Evolutionary conservation across 2,113 vertebrate species (phyloP).

Genomic region (Edolisoma coerulescens): DNA sequence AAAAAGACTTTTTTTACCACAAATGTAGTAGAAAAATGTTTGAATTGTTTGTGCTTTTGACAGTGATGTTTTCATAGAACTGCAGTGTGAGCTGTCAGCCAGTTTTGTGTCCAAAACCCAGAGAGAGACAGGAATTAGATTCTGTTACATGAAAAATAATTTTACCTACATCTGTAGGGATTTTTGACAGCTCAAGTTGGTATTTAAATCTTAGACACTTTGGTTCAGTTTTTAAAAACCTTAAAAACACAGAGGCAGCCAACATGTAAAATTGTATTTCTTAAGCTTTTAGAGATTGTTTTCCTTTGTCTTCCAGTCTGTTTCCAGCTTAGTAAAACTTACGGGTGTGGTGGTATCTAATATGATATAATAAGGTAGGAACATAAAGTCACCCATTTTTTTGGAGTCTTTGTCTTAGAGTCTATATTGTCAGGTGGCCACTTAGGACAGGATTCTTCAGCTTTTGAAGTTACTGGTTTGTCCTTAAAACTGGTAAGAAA

Average conservation of each 20-base stretch:
- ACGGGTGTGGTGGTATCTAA: fast-evolving
- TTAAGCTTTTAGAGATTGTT: background rate
- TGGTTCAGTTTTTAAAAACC: background rate
- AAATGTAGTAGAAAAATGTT: background rate
- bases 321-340: background rate
- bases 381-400: background rate
- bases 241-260: background rate
- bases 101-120: background rate
- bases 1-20: background rate
- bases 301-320: background rate
- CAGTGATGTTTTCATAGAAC: background rate
- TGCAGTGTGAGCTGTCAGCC: background rate
- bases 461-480: background rate
- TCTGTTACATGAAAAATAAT: background rate
- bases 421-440: background rate
- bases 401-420: background rate
- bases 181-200: background rate
- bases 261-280: background rate
- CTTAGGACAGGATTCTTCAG: background rate
- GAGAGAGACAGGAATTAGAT: background rate
- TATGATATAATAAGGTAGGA: background rate
- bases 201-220: background rate
- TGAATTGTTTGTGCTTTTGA: background rate
- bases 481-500: background rate
- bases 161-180: background rate